These are phyloP conservation scores for Montipora cactus DNA, from an alignment of 64 coral and sea anemone genomes.

Conservation along the genomic window DNA sequence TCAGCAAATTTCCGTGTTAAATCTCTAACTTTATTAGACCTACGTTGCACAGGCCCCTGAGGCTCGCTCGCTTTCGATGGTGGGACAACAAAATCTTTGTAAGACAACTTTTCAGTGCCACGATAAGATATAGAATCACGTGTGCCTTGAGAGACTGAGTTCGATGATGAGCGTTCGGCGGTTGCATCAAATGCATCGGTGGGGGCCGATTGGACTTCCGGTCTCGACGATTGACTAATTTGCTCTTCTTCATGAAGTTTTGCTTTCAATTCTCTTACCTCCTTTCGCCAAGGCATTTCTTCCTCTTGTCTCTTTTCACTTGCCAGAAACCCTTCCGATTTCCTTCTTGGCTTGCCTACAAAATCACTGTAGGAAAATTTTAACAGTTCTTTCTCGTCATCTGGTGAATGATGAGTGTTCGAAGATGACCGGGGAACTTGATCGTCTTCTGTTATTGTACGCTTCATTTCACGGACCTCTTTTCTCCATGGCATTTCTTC, in stretches of 20 bases:
- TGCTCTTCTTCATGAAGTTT: background rate
- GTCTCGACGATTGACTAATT: slow-evolving; percentile 33
- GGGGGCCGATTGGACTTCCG: background rate
- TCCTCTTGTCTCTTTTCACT: slow-evolving; percentile 23
- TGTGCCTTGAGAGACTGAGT: background rate
- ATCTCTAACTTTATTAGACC: slow-evolving; percentile 57
- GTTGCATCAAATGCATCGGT: background rate
- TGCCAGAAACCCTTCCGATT: slow-evolving; percentile 44
- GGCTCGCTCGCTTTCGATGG: slow-evolving; percentile 30
- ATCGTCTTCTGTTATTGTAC: slow-evolving; percentile 5
- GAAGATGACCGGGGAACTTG: background rate
- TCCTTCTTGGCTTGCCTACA: slow-evolving; percentile 27
- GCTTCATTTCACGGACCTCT: slow-evolving; percentile 43
- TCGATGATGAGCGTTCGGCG: background rate
- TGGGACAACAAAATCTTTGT: slow-evolving; percentile 67
- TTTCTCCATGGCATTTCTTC: slow-evolving; percentile 53
- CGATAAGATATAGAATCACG: background rate
- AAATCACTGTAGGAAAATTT: slow-evolving; percentile 62
- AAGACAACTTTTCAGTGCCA: slow-evolving; percentile 38
- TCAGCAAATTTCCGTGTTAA: slow-evolving; percentile 47
- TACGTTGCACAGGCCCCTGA: background rate
- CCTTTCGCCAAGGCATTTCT: slow-evolving; percentile 53
- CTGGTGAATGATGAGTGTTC: background rate
- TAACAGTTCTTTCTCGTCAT: background rate
- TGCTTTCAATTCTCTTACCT: slow-evolving; percentile 21